A percentile compares a stretch with the other conserved stretches of the same genome.
These are phyloP conservation scores for Aleadryas rufinucha DNA, from an alignment of 2,113 vertebrate species.

Conservation along the genomic window DNA sequence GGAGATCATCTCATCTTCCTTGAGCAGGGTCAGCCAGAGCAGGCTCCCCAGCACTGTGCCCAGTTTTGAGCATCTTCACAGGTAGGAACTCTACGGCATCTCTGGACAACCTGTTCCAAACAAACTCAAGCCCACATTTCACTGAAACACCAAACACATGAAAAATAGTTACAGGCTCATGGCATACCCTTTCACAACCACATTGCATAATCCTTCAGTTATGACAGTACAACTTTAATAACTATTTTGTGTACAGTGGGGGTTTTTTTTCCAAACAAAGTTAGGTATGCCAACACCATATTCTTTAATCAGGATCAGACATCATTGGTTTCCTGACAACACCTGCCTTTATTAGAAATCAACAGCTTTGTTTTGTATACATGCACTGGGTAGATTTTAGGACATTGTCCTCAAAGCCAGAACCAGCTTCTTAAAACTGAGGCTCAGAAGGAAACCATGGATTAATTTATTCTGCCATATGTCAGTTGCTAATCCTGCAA, in stretches of 20 bases:
- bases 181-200: background rate
- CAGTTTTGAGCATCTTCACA: background rate
- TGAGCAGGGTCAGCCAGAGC: background rate
- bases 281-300: background rate
- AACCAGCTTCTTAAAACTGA: background rate
- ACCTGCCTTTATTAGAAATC: background rate
- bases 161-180: background rate
- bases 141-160: background rate
- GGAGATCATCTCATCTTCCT: background rate
- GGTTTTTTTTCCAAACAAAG: fast-evolving
- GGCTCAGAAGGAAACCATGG: background rate
- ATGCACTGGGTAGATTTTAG: background rate
- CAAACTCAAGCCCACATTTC: background rate
- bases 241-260: background rate
- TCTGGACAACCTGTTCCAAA: background rate
- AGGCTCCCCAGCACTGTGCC: background rate
- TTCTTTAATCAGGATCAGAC: background rate
- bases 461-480: background rate
- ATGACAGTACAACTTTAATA: background rate
- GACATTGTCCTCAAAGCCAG: background rate
- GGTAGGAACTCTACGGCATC: background rate
- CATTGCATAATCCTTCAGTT: background rate
- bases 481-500: background rate
- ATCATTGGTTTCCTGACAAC: background rate
- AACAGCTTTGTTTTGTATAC: background rate